Conservation (phyloP, 2,888 invertebrate genomes). For the Ophion slaviceki region DNA sequence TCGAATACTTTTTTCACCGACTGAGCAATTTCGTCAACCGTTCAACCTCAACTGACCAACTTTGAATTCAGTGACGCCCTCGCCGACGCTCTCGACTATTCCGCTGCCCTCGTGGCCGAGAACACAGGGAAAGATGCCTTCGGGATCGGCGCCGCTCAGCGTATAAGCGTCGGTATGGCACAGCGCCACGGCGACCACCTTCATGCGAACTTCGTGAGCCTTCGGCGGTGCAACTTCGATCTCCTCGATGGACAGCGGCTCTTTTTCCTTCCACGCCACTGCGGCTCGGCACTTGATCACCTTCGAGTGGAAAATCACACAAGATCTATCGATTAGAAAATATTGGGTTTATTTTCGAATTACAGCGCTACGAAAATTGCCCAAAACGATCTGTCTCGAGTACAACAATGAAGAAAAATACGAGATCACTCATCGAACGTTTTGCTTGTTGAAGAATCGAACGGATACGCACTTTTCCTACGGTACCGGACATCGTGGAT, state of each 20-base stretch:
- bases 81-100: slow-evolving; percentile 98
- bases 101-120: slow-evolving; percentile 99
- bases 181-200: slow-evolving; percentile 91
- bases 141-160: slow-evolving; percentile 93
- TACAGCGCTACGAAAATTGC: not conserved
- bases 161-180: slow-evolving; percentile 98
- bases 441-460: not conserved
- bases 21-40: not conserved
- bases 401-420: not conserved
- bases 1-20: not conserved
- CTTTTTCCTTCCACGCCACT: slow-evolving; percentile 97
- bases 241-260: slow-evolving; percentile 94
- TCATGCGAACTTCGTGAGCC: slow-evolving; percentile 95
- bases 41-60: slow-evolving; percentile 85
- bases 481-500: slow-evolving; percentile 72
- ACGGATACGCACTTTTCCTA: slow-evolving; percentile 74
- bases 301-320: slow-evolving; percentile 81
- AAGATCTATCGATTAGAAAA: not conserved
- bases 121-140: slow-evolving; percentile 95
- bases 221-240: slow-evolving; percentile 97
- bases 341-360: not conserved
- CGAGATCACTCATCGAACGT: not conserved
- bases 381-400: not conserved
- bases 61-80: slow-evolving; percentile 93
- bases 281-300: slow-evolving; percentile 97